Base-by-base conservation (phyloP, 2,888 invertebrate species). In the Pachliopta kotzebuea region DNA sequence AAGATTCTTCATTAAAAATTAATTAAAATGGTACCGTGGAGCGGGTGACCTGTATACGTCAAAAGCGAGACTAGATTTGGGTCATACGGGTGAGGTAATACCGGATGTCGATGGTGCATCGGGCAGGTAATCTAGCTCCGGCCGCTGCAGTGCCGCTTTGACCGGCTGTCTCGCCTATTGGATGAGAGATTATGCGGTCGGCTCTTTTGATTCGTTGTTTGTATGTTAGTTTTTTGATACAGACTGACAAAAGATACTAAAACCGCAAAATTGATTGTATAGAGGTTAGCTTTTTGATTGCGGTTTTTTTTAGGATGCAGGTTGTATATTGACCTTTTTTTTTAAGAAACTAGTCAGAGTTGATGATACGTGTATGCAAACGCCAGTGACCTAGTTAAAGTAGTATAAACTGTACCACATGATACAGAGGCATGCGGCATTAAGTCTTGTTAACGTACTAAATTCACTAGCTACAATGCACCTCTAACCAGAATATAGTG, bases 51-150 rank as follows among this genome's bases (percentile, higher is more conserved):
- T 57, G 52, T 54, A 65, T 54, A 53, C 54, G 57, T 58, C 65
- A 65, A 31, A 57, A 49, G 53, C 57, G 20, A 20, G 29, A 14
- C 29, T 26, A 2, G 57, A 65, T 56, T 29, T 60, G 59, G 64
- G 64, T 60, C 64, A 60, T 52, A 26, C 56, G 60, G 58, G 20
- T 45, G 57, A 61, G 53, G 61, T 61, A 62, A 50, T 62, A 14
- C 57, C 54, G 54, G 29, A 59, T 49, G 49, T 50, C 50, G 57
- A n/a, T 56, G 29, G 65, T 65, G 61, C 65, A 65, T 24, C 57
- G 57, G 65, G 54, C 54, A 61, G 65, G 65, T 65, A 61, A 65
- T 61, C 61, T 61, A 29, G 45, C 20, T 29, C 53, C 53, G 53
- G 65, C 17, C 29, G 23, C n/a, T 56, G 55, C 29, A 26, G 29